A percentile compares a stretch with the other conserved stretches of the same genome.
Conservation (phyloP, 2,888 invertebrate species). For the Hypercompe scribonia region DNA sequence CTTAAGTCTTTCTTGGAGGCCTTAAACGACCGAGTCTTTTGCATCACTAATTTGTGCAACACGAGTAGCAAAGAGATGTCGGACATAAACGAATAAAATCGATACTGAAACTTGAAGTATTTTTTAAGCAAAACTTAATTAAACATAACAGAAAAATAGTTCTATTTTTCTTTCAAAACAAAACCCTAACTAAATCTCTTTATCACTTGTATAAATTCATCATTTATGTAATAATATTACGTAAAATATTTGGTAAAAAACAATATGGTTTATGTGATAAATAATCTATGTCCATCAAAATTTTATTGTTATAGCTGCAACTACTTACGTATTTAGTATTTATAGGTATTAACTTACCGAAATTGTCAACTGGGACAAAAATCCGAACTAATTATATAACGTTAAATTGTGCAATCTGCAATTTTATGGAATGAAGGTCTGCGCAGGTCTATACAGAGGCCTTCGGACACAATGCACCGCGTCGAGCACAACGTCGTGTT, state of each 20-base stretch:
- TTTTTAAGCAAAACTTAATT: background rate
- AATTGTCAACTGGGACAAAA: conserved; percentile 15
- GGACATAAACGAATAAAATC: background rate
- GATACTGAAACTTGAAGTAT: background rate
- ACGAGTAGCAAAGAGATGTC: background rate
- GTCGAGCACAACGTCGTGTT: conserved; percentile 33
- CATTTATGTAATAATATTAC: conserved; percentile 27
- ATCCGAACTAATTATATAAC: conserved; percentile 39
- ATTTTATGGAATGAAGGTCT: conserved; percentile 41
- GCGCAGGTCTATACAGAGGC: conserved; percentile 11
- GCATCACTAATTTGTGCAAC: no score
- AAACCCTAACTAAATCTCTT: background rate
- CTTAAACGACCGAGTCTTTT: no score
- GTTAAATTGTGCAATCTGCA: conserved; percentile 46
- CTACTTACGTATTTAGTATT: background rate
- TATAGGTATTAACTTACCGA: background rate
- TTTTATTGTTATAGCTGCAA: background rate
- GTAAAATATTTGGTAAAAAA: conserved; percentile 27
- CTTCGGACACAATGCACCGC: conserved; percentile 9
- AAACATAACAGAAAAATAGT: background rate
- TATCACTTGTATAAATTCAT: conserved; percentile 3
- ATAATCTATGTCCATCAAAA: conserved; percentile 23
- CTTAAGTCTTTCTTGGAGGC: no score
- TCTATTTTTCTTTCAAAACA: background rate
- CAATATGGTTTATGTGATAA: conserved; percentile 21